phyloP scores from a whole-genome alignment of 2,797 vertebrate species.

The Geotrypetes seraphini region DNA sequence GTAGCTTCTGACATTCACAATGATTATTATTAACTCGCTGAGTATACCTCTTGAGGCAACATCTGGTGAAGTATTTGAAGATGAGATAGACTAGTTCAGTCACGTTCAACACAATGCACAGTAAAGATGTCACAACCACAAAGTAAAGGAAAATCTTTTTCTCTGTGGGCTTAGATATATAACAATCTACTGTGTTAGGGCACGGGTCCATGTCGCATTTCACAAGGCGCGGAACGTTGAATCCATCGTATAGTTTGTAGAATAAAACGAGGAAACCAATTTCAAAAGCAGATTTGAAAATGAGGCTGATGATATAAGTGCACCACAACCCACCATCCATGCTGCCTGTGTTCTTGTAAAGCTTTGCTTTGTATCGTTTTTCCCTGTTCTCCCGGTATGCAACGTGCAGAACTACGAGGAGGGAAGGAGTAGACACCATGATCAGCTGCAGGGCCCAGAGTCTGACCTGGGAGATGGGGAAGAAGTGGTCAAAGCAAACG shows the following conservation, averaged over 20 bases:
- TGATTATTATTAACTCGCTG: constrained; percentile 13
- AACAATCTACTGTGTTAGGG: constrained; percentile 74
- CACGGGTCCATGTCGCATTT: constrained; percentile 67
- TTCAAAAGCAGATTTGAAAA: constrained; percentile 70
- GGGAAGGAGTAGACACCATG: constrained; percentile 74
- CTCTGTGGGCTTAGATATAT: constrained; percentile 68
- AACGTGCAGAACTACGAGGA: constrained; percentile 76
- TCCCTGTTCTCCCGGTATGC: constrained; percentile 69
- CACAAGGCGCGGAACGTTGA: constrained; percentile 57
- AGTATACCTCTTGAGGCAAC: constrained; percentile 39
- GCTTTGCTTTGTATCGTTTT: constrained; percentile 44
- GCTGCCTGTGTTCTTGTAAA: constrained; percentile 53
- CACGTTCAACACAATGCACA: constrained; percentile 68
- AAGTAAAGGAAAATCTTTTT: constrained; percentile 78
- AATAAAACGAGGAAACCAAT: constrained; percentile 68
- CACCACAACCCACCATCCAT: constrained; percentile 70
- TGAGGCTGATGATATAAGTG: constrained; percentile 69
- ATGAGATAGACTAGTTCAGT: constrained; percentile 68
- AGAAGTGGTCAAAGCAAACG: constrained; percentile 78
- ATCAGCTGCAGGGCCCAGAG: constrained; percentile 85
- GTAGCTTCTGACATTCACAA: constrained; percentile 1
- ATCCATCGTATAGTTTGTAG: constrained; percentile 71
- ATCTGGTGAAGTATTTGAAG: constrained; percentile 58
- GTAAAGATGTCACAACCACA: constrained; percentile 64
- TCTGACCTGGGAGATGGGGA: constrained; percentile 74